Percentiles rank a stretch among this genome's conserved stretches.
These are phyloP conservation scores for Coenobita brevimanus DNA, from an alignment of 1,140 invertebrate genomes.

Conservation along the genomic window DNA sequence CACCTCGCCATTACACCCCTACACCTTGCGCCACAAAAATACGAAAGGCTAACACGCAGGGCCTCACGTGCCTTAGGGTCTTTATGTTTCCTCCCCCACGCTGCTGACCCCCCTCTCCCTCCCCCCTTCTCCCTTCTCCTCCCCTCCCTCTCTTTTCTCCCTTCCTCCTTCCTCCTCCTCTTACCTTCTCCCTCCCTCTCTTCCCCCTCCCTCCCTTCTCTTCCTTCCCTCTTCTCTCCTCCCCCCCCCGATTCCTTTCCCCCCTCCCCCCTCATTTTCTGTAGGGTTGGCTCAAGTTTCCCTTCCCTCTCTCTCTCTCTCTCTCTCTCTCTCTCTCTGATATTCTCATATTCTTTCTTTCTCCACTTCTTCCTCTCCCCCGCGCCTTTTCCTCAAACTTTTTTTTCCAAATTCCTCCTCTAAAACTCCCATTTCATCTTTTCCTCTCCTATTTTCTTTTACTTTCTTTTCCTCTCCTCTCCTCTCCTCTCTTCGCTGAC, in stretches of 20 bases:
- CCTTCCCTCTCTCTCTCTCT: background rate
- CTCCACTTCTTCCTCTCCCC: background rate
- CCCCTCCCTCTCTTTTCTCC: too few species aligned
- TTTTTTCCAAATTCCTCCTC: background rate
- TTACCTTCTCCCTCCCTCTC: too few species aligned
- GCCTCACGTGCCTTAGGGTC: too few species aligned
- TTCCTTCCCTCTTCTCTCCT: background rate
- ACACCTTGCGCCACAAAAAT: too few species aligned
- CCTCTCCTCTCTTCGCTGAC: background rate
- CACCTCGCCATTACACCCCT: too few species aligned
- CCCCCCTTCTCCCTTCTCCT: too few species aligned
- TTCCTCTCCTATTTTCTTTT: background rate
- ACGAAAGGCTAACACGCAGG: too few species aligned
- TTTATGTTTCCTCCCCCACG: too few species aligned
- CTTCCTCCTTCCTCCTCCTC: too few species aligned
- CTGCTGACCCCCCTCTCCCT: too few species aligned
- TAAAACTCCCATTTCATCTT: background rate
- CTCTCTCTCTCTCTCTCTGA: background rate
- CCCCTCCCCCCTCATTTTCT: too few species aligned
- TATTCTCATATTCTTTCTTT: background rate
- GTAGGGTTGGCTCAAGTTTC: background rate
- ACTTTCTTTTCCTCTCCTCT: background rate
- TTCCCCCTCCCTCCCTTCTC: background rate
- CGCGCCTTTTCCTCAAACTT: background rate
- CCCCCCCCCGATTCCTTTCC: background rate